Percentiles rank a stretch among this genome's conserved stretches.
phyloP scores from a whole-genome alignment of 2,113 vertebrate genomes.

The Catharus fuscescens region DNA sequence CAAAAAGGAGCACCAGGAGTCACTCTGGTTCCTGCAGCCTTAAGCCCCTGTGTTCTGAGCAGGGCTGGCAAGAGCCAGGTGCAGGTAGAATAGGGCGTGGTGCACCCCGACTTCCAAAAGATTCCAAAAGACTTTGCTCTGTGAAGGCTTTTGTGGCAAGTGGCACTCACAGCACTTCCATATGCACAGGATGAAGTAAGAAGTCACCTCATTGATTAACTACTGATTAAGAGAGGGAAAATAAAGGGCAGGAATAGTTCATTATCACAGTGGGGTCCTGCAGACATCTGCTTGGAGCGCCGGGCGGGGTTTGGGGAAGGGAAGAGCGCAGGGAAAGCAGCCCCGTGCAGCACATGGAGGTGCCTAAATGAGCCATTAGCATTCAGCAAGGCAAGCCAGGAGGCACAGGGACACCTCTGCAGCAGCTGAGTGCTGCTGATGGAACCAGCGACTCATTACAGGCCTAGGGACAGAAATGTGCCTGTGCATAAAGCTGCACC shows the following conservation, averaged over 20 bases:
- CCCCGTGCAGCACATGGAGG: fast-evolving
- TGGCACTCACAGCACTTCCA: neutral
- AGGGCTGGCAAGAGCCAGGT: fast-evolving
- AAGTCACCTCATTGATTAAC: neutral
- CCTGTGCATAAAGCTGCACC: neutral
- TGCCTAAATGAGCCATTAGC: neutral
- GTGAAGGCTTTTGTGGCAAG: fast-evolving
- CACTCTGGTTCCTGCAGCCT: fast-evolving
- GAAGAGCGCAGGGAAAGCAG: fast-evolving
- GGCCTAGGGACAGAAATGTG: neutral
- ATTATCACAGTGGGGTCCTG: neutral
- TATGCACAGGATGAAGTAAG: neutral
- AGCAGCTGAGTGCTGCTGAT: fast-evolving
- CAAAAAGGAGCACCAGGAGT: neutral
- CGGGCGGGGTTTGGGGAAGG: neutral
- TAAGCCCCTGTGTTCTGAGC: fast-evolving
- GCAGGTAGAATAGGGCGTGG: neutral
- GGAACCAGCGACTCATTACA: neutral
- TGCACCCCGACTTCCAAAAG: neutral
- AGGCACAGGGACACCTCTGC: neutral
- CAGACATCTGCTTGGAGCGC: neutral
- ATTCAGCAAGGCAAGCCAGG: neutral
- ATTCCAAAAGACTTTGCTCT: neutral
- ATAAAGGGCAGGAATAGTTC: neutral
- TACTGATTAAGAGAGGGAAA: conserved; percentile 20